These are phyloP conservation scores for Beris morrisii DNA, from an alignment of 2,888 invertebrate species.

Conservation along the genomic window DNA sequence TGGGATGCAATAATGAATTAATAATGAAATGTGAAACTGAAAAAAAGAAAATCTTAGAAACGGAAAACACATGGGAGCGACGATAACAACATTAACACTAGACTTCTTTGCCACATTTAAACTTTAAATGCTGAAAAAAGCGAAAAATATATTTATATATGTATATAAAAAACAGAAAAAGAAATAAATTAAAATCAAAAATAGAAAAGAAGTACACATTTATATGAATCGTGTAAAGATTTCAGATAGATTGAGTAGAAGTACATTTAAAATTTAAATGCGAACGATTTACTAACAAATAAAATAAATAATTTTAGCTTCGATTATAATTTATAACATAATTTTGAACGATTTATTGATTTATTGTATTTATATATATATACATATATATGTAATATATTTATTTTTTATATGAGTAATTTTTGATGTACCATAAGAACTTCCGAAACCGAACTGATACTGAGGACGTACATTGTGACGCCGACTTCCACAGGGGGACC, in stretches of 20 bases:
- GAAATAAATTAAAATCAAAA: slow-evolving; percentile 3
- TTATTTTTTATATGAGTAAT: slow-evolving; percentile 14
- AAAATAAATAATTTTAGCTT: slow-evolving; percentile 10
- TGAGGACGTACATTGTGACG: slow-evolving; percentile 97
- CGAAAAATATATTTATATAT: slow-evolving; percentile 16
- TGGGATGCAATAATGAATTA: slow-evolving; percentile 37
- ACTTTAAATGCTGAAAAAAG: slow-evolving; percentile 36
- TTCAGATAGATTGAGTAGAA: slow-evolving; percentile 4
- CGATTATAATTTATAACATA: slow-evolving; percentile 28
- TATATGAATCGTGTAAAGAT: slow-evolving; percentile 19
- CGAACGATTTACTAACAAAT: slow-evolving; percentile 25
- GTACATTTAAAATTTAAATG: slow-evolving; percentile 40
- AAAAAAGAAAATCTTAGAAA: slow-evolving; percentile 17
- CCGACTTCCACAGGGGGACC: slow-evolving; percentile 97
- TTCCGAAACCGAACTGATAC: slow-evolving; percentile 97
- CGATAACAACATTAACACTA: slow-evolving; percentile 34
- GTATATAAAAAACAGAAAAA: not conserved
- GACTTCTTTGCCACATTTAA: slow-evolving; percentile 35
- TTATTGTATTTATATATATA: slow-evolving; percentile 28
- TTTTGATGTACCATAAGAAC: slow-evolving; percentile 87
- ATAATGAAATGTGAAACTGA: slow-evolving; percentile 29
- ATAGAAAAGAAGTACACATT: slow-evolving; percentile 1
- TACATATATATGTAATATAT: slow-evolving; percentile 36
- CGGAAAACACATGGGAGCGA: slow-evolving; percentile 31
- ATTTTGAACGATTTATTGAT: slow-evolving; percentile 29